These are phyloP conservation scores for Drosophila merina DNA, from an alignment of 2,888 invertebrate genomes.

Conservation along the genomic window DNA sequence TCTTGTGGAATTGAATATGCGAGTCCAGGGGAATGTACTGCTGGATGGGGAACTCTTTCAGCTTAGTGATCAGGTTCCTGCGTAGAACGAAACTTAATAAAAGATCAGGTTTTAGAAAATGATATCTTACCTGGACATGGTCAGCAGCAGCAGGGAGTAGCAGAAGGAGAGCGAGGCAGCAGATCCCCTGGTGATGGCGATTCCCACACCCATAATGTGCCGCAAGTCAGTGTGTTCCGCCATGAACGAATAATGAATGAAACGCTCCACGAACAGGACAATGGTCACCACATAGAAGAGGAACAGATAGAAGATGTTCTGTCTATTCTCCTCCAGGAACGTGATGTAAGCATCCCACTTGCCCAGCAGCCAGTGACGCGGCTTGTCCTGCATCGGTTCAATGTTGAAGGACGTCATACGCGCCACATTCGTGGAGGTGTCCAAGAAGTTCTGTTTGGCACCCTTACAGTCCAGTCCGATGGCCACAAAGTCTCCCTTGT, in stretches of 20 bases:
- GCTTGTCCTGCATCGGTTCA: slow-evolving; percentile 90
- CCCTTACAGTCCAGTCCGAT: slow-evolving; percentile 97
- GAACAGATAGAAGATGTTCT: slow-evolving; percentile 97
- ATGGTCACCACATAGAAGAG: slow-evolving; percentile 97
- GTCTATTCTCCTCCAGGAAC: slow-evolving; percentile 96
- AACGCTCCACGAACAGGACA: slow-evolving; percentile 96
- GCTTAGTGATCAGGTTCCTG: slow-evolving; percentile 93
- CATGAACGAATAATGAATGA: slow-evolving; percentile 98
- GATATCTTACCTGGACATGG: slow-evolving; percentile 89
- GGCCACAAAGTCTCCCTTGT: slow-evolving; percentile 97
- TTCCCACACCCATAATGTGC: slow-evolving; percentile 98
- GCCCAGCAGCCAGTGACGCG: slow-evolving; percentile 88
- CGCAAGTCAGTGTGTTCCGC: slow-evolving; percentile 97
- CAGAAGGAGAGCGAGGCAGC: slow-evolving; percentile 97
- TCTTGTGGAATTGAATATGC: slow-evolving; percentile 98
- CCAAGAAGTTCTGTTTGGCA: slow-evolving; percentile 96
- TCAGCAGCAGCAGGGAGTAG: slow-evolving; percentile 94
- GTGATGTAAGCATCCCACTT: slow-evolving; percentile 95
- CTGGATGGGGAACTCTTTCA: slow-evolving; percentile 96
- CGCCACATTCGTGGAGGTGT: slow-evolving; percentile 96
- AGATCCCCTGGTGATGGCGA: slow-evolving; percentile 96
- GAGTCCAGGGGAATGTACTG: slow-evolving; percentile 97
- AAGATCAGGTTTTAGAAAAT: background rate
- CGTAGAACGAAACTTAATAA: slow-evolving; percentile 84
- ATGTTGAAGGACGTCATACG: slow-evolving; percentile 97